Base-by-base conservation (phyloP, 2,888 invertebrate genomes). In the Patella ulyssiponensis region DNA sequence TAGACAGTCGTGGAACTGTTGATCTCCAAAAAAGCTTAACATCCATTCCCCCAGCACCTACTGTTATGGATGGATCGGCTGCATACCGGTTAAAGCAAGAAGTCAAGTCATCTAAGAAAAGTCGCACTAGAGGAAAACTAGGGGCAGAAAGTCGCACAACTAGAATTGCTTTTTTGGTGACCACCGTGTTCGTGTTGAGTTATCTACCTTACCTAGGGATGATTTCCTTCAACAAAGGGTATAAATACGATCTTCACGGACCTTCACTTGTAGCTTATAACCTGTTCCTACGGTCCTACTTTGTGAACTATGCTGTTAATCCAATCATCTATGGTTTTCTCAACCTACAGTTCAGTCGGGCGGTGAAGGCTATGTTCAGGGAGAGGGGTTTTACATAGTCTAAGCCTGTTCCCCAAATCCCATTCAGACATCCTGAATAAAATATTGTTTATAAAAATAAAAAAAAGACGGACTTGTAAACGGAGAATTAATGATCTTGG, bases 271-370 rank as follows among this genome's bases (percentile, higher is more conserved):
- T 82, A 23, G 11, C 82, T 5, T 86, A 85, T 76, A 85, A 86
- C 74, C 83, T 84, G 11, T 84, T 86, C 76, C 74, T 87, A 0
- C 82, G 86, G 79, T 87, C 86, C 12, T 87, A 84, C 73, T 87
- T 86, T 53, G 77, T 87, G 44, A 88, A 87, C 79, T 84, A 83
- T 56, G 81, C 84, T 56, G 80, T 85, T 12, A 87, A 88, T 77
- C 83, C 86, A 15, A 79, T 87, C 54, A 85, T 88, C 33, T 88
- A 88, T 76, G 84, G 86, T 7, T 80, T 84, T 44, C 80, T 83
- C 73, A 87, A 88, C 79, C 56, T 64, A 0, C 79, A 83, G 27
- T 88, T 88, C 74, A 80, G 84, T 27, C 20, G 7, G 14, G 73
- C 7, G 9, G 9, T 44, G 44, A 44, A 44, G 44, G 44, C 0